Conservation (phyloP, 2,797 vertebrate species). For the Gymnodraco acuticeps region DNA sequence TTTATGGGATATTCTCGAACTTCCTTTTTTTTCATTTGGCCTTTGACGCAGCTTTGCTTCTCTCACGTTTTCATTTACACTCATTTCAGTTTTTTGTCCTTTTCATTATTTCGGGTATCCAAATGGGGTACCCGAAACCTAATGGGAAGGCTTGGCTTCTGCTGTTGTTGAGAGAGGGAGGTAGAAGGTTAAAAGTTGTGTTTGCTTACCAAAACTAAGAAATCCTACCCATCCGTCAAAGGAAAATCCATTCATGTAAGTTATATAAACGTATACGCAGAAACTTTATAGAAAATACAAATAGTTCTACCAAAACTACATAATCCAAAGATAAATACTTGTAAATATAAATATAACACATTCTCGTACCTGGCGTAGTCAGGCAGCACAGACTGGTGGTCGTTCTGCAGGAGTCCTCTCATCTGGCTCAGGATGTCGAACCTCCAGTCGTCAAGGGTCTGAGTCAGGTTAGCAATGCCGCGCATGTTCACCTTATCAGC, state of each 20-base stretch:
- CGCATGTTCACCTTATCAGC: conserved; percentile 85
- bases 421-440: conserved; percentile 85
- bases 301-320: too few species aligned
- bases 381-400: conserved; percentile 85
- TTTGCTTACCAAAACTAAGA: too few species aligned
- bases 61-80: background rate
- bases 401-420: conserved; percentile 81
- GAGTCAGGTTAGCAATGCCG: conserved; percentile 83
- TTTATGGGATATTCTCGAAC: background rate
- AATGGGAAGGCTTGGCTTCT: too few species aligned
- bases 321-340: too few species aligned
- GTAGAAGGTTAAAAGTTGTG: too few species aligned
- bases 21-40: background rate
- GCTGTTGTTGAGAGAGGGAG: too few species aligned
- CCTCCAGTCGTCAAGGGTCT: conserved; percentile 87
- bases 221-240: too few species aligned
- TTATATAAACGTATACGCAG: too few species aligned
- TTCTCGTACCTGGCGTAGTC: conserved; percentile 84
- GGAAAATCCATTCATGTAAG: too few species aligned
- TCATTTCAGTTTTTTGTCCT: background rate
- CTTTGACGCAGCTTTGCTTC: background rate
- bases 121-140: too few species aligned
- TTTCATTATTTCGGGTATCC: background rate
- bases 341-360: too few species aligned
- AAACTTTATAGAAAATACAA: too few species aligned